Evolutionary conservation across 1,140 invertebrate genomes (phyloP).

Genomic region (Camponotus floridanus): DNA sequence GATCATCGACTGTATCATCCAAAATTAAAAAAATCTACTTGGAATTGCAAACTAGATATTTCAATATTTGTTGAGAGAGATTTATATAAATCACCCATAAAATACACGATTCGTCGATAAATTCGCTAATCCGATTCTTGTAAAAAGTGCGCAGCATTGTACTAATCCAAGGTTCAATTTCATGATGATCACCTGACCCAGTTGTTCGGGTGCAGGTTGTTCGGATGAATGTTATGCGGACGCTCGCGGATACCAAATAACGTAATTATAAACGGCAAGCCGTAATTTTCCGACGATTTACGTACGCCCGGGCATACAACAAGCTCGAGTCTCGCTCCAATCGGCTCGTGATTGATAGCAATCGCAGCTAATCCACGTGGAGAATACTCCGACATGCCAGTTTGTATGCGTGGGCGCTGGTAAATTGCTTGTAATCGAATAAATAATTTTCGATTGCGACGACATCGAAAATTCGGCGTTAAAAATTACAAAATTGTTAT

Average conservation of each 20-base stretch:
- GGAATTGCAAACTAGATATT: slow-evolving; percentile 19
- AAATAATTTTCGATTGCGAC: not conserved
- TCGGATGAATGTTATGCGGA: not conserved
- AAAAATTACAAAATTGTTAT: slow-evolving; percentile 13
- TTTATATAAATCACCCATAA: slow-evolving; percentile 45
- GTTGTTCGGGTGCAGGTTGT: no score
- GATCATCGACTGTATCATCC: not conserved
- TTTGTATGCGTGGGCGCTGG: not conserved
- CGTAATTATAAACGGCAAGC: slow-evolving; percentile 6
- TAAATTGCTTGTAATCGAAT: slow-evolving; percentile 27
- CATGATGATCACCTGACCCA: not conserved
- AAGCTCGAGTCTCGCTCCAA: slow-evolving; percentile 7
- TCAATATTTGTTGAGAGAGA: slow-evolving; percentile 24
- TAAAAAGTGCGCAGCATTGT: slow-evolving; percentile 8
- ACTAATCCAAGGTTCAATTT: slow-evolving; percentile 40
- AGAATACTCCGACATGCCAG: not conserved
- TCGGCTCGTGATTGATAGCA: slow-evolving; percentile 27
- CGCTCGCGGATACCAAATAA: not conserved
- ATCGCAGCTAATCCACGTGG: not conserved
- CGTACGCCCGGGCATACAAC: not conserved
- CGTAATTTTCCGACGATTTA: slow-evolving; percentile 41
- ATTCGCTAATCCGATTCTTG: slow-evolving; percentile 38
- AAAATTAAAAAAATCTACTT: slow-evolving; percentile 20
- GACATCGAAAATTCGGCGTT: not conserved
- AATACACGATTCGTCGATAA: slow-evolving; percentile 46